phyloP scores from a whole-genome alignment of 2,888 invertebrate species.

The Drosophila vallismaia region DNA sequence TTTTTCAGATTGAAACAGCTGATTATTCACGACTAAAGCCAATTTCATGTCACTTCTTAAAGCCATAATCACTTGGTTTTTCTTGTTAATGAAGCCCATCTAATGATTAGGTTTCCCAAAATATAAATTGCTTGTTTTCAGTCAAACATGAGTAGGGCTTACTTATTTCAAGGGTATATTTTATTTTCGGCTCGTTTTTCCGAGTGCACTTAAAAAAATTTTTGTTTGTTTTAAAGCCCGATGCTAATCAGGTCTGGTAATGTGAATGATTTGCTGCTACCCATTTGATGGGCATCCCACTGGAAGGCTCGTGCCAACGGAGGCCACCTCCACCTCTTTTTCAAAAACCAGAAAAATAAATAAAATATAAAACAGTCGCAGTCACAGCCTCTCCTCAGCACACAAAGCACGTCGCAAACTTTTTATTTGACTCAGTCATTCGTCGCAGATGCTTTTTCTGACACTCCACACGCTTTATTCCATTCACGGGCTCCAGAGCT shows the following conservation, averaged over 20 bases:
- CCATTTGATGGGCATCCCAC: conserved; percentile 27
- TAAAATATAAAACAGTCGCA: conserved; percentile 10
- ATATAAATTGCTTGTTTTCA: not conserved
- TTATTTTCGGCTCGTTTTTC: conserved; percentile 3
- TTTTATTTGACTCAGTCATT: conserved; percentile 66
- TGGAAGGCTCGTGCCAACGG: conserved; percentile 28
- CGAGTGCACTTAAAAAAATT: conserved; percentile 16
- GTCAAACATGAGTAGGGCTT: not conserved
- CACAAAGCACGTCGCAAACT: conserved; percentile 67
- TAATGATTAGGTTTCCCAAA: not conserved
- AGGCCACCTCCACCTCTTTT: not conserved
- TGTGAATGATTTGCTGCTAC: conserved; percentile 32
- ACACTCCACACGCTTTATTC: conserved; percentile 41
- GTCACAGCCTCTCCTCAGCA: conserved; percentile 38
- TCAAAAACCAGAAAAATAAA: conserved; percentile 1
- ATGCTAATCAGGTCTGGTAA: conserved; percentile 50
- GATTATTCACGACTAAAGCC: not conserved
- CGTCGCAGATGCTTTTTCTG: conserved; percentile 41
- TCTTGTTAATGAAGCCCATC: not conserved
- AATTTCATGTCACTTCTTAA: not conserved
- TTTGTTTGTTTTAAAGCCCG: conserved; percentile 11
- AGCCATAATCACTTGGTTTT: not conserved
- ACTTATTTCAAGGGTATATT: not conserved
- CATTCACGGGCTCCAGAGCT: conserved; percentile 9
- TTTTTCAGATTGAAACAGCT: not conserved